Evolutionary conservation across 2,888 invertebrate genomes (phyloP).

Genomic region (Heterodera filipjevi): DNA sequence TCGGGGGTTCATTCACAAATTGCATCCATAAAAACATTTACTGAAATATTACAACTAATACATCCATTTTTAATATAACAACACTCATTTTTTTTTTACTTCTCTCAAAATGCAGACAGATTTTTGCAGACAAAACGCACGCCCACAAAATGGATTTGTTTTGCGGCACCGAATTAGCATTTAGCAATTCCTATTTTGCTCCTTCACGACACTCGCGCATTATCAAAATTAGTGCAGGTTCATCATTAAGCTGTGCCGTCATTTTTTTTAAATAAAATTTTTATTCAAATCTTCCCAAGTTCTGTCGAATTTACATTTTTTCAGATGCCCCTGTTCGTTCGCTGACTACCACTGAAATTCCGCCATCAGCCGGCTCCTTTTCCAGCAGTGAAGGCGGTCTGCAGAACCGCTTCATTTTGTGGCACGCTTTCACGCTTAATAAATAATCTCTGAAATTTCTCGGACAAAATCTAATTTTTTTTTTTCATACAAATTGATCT

Average conservation of each 20-base stretch:
- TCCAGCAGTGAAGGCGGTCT: conserved; percentile 48
- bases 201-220: conserved; percentile 40
- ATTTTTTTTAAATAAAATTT: neutral
- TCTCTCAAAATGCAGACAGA: neutral
- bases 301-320: conserved; percentile 25
- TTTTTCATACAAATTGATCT: too few species aligned
- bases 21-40: too few species aligned
- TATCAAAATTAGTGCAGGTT: conserved; percentile 53
- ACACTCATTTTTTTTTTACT: neutral
- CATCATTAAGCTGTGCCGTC: neutral
- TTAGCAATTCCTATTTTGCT: conserved; percentile 44
- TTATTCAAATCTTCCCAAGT: too few species aligned
- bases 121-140: neutral
- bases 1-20: too few species aligned
- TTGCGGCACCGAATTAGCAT: conserved; percentile 43
- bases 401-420: conserved; percentile 54
- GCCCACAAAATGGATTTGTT: conserved; percentile 37
- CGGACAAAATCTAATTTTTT: too few species aligned
- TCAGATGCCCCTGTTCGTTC: conserved; percentile 57
- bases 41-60: neutral
- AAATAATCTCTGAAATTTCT: too few species aligned
- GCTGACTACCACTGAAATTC: conserved; percentile 42
- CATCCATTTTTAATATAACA: neutral
- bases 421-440: too few species aligned
- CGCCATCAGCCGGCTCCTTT: conserved; percentile 52